These are phyloP conservation scores for Callocephalon fimbriatum DNA, from an alignment of 2,113 vertebrate species.

Conservation along the genomic window DNA sequence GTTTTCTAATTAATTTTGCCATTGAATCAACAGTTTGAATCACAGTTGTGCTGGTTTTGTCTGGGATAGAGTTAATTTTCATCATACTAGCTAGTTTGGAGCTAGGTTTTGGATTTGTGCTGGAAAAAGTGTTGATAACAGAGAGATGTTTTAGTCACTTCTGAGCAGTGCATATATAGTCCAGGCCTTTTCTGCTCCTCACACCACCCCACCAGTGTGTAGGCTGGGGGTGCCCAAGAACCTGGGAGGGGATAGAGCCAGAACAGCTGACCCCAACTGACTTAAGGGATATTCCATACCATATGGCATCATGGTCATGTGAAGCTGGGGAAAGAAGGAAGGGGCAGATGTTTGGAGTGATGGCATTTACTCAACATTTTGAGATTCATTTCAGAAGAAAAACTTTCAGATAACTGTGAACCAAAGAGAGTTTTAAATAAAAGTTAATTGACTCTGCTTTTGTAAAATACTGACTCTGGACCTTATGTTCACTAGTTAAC, in stretches of 20 bases:
- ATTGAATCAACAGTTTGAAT: neutral
- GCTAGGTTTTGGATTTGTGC: neutral
- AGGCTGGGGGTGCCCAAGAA: neutral
- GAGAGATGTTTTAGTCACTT: accelerated
- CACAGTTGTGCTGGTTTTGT: neutral
- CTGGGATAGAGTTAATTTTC: neutral
- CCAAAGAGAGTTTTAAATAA: neutral
- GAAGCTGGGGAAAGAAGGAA: neutral
- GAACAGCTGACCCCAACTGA: neutral
- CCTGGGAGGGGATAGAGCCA: too few species aligned
- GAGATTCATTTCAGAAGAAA: neutral
- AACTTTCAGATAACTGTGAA: neutral
- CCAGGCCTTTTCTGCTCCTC: neutral
- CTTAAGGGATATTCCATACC: neutral
- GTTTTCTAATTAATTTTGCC: neutral
- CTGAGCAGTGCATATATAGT: neutral
- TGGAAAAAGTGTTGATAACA: neutral
- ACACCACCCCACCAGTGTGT: too few species aligned
- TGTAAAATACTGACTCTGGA: neutral
- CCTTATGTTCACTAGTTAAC: conserved; percentile 33
- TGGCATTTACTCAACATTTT: neutral
- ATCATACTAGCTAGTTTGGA: neutral
- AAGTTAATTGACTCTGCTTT: conserved; percentile 6
- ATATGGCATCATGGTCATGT: neutral
- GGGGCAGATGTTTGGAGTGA: neutral